phyloP scores from a whole-genome alignment of 2,888 invertebrate genomes.

The Formica aserva region DNA sequence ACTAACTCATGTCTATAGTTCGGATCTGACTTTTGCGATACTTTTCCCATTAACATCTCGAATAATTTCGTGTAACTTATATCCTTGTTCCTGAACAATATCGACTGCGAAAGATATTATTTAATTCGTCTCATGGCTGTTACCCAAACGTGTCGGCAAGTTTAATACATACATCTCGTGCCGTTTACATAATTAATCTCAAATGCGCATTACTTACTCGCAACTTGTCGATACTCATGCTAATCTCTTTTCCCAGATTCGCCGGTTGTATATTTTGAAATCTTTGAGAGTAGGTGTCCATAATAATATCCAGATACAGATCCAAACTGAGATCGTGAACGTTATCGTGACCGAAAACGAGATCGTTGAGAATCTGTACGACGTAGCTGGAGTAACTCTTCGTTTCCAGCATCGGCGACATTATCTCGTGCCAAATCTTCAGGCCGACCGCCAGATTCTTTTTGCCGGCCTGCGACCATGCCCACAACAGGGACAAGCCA shows the following conservation, averaged over 20 bases:
- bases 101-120: constrained; percentile 73
- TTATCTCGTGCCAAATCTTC: constrained; percentile 92
- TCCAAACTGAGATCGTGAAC: constrained; percentile 86
- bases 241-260: constrained; percentile 87
- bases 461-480: constrained; percentile 91
- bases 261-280: constrained; percentile 86
- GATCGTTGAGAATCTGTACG: constrained; percentile 88
- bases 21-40: constrained; percentile 87
- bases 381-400: constrained; percentile 90
- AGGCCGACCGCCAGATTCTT: constrained; percentile 89
- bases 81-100: constrained; percentile 82
- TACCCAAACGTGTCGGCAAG: not conserved
- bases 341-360: constrained; percentile 86
- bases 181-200: not conserved
- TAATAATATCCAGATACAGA: constrained; percentile 88
- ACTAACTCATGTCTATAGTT: constrained; percentile 87
- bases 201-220: constrained; percentile 85
- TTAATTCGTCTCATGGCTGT: constrained; percentile 2
- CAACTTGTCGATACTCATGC: constrained; percentile 87
- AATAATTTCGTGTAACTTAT: constrained; percentile 86
- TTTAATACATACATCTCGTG: not conserved
- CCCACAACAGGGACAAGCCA: constrained; percentile 92
- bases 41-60: constrained; percentile 89
- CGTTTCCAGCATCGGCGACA: constrained; percentile 91
- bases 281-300: constrained; percentile 88